Conservation (phyloP, 2,797 vertebrate species). For the Buphagus erythrorhynchus region DNA sequence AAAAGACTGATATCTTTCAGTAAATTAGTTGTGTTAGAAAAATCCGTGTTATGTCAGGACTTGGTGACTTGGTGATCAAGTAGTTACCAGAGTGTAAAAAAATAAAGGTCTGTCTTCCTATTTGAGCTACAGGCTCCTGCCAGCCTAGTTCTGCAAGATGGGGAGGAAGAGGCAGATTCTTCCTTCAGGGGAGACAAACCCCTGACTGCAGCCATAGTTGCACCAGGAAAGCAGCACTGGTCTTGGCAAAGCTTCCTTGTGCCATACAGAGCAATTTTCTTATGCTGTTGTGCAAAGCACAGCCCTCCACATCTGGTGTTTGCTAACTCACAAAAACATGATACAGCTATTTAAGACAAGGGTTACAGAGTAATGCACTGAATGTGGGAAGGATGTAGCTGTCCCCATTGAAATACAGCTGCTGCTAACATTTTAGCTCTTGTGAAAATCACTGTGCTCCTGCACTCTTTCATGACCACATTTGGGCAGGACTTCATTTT, state of each 20-base stretch:
- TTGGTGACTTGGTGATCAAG: neutral
- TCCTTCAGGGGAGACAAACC: neutral
- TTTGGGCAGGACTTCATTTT: neutral
- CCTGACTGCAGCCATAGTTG: neutral
- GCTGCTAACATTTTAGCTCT: neutral
- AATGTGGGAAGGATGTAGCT: neutral
- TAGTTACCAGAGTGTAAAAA: neutral
- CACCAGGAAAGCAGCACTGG: neutral
- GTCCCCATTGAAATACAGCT: neutral
- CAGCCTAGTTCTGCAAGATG: neutral
- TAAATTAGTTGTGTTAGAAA: neutral
- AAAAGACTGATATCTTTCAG: neutral
- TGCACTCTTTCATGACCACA: neutral
- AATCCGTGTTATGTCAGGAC: neutral
- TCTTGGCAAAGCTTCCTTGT: neutral
- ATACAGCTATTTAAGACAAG: neutral
- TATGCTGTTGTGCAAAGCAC: neutral
- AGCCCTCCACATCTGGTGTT: neutral
- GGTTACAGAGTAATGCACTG: accelerated
- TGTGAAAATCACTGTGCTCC: neutral
- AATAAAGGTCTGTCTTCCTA: neutral
- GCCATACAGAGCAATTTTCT: neutral
- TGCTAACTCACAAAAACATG: neutral
- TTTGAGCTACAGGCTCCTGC: neutral
- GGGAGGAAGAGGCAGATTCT: neutral